Percentiles rank a stretch among this genome's conserved stretches.
These are phyloP conservation scores for Hydropotes inermis DNA, from an alignment of 2,113 vertebrate genomes.

Conservation along the genomic window DNA sequence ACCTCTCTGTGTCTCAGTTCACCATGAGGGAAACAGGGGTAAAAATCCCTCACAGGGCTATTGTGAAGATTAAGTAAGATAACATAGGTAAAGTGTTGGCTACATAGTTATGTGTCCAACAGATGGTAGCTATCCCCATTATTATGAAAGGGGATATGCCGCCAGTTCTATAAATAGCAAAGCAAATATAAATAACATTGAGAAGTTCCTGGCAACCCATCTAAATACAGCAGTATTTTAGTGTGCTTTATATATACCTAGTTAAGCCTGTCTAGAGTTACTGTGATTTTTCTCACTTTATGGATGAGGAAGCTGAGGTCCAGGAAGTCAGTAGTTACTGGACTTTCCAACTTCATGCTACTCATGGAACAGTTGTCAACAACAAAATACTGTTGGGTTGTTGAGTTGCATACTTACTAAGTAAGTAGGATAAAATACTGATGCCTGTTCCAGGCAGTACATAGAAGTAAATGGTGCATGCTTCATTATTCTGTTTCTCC, in stretches of 20 bases:
- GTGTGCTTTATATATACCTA: slow-evolving; percentile 47
- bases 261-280: slow-evolving; percentile 66
- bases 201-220: slow-evolving; percentile 67
- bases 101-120: slow-evolving; percentile 14
- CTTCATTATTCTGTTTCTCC: not conserved
- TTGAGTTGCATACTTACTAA: not conserved
- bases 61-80: slow-evolving; percentile 58
- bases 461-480: not conserved
- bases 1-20: slow-evolving; percentile 44
- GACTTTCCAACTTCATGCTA: slow-evolving; percentile 54
- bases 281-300: slow-evolving; percentile 72
- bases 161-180: slow-evolving; percentile 59
- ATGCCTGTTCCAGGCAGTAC: not conserved
- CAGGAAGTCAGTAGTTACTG: slow-evolving; percentile 59
- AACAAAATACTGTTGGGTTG: not conserved
- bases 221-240: slow-evolving; percentile 59
- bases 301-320: slow-evolving; percentile 62
- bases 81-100: slow-evolving; percentile 18
- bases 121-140: slow-evolving; percentile 59
- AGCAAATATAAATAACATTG: slow-evolving; percentile 71
- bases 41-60: slow-evolving; percentile 11
- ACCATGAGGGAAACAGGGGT: not conserved
- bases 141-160: slow-evolving; percentile 51
- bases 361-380: slow-evolving; percentile 31
- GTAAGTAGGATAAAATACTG: not conserved